A percentile compares a stretch with the other conserved stretches of the same genome.
phyloP scores from a whole-genome alignment of 1,140 invertebrate genomes.

The Galleria mellonella region DNA sequence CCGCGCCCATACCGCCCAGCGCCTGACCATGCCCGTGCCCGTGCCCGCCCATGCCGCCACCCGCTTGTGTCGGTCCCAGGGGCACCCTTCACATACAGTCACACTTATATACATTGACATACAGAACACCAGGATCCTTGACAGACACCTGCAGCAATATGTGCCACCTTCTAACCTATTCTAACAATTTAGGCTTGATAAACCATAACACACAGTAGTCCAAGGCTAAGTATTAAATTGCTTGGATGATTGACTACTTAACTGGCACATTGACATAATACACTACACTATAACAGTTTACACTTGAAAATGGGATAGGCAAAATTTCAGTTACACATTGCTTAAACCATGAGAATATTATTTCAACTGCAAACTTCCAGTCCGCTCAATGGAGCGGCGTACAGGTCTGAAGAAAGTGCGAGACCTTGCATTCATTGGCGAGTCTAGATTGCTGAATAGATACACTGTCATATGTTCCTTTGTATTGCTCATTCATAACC shows the following conservation, averaged over 20 bases:
- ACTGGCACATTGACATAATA: too few relatives aligned
- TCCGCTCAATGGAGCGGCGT: slow-evolving; percentile 41
- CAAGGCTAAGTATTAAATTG: too few relatives aligned
- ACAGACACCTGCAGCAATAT: too few relatives aligned
- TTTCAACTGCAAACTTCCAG: slow-evolving; percentile 36
- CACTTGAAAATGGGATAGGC: too few relatives aligned
- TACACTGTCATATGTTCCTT: slow-evolving; percentile 59
- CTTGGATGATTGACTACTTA: too few relatives aligned
- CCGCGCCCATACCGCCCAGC: slow-evolving; percentile 35
- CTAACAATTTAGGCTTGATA: too few relatives aligned
- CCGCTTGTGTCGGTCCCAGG: slow-evolving; percentile 38
- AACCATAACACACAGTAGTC: too few relatives aligned
- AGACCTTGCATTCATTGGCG: slow-evolving; percentile 40
- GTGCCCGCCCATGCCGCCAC: slow-evolving; percentile 44
- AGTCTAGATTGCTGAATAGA: slow-evolving; percentile 48
- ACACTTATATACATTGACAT: slow-evolving; percentile 6
- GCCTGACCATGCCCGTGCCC: slow-evolving; percentile 16
- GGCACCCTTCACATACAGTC: slow-evolving; percentile 38
- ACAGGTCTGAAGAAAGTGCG: slow-evolving; percentile 37
- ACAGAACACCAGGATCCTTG: too few relatives aligned
- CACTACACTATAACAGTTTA: too few relatives aligned
- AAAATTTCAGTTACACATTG: too few relatives aligned
- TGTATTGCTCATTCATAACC: slow-evolving; percentile 42
- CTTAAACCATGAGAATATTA: slow-evolving; percentile 33
- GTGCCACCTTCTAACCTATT: too few relatives aligned